These are phyloP conservation scores for Rallus limicola DNA, from an alignment of 2,113 vertebrate genomes.

Conservation along the genomic window DNA sequence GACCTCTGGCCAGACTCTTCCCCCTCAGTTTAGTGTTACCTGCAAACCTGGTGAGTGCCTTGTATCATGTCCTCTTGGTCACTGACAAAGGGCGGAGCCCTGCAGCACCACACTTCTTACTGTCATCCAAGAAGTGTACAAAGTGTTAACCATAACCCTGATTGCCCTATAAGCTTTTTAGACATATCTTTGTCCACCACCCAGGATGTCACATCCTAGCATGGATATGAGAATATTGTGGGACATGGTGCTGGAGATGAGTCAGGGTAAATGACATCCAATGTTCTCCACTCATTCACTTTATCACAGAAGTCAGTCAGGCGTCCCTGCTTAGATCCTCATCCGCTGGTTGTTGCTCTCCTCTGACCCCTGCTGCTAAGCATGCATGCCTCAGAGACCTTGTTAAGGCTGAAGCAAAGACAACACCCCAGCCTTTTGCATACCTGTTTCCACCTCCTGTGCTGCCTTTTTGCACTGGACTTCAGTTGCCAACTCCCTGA, in stretches of 20 bases:
- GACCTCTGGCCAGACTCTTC: background rate
- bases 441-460: background rate
- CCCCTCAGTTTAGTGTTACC: background rate
- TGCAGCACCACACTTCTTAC: background rate
- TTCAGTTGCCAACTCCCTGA: background rate
- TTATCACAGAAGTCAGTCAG: background rate
- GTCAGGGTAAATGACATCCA: background rate
- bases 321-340: background rate
- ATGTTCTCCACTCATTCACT: background rate
- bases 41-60: background rate
- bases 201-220: background rate
- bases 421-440: background rate
- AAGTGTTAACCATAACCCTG: background rate
- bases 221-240: background rate
- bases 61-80: background rate
- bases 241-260: background rate
- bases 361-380: background rate
- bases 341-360: background rate
- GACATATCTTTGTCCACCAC: background rate
- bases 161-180: background rate
- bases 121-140: background rate
- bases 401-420: background rate
- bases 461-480: background rate
- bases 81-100: background rate
- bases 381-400: background rate